A percentile compares a stretch with the other conserved stretches of the same genome.
Conservation (phyloP, 2,113 vertebrate species). For the Cebus imitator region DNA sequence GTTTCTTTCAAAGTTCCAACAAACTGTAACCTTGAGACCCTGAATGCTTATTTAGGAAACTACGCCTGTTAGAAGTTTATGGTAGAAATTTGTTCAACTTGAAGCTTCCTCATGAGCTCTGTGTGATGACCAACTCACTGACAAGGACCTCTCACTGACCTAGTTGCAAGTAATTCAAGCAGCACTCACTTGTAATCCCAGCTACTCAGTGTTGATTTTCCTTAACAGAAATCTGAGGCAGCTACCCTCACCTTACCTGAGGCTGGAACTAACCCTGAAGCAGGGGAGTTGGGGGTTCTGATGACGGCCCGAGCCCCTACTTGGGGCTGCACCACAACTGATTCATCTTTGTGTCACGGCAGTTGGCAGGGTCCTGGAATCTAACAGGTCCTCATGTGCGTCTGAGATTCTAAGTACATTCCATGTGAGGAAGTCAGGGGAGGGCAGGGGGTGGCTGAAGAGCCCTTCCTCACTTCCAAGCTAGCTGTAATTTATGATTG, state of each 20-base stretch:
- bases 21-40: not conserved
- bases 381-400: accelerated
- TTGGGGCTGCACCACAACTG: accelerated
- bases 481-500: not conserved
- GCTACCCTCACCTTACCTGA: not conserved
- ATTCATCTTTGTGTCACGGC: not conserved
- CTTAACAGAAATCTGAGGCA: not conserved
- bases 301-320: accelerated
- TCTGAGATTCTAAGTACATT: not conserved
- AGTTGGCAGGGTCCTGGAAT: accelerated
- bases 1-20: not conserved
- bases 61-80: not conserved
- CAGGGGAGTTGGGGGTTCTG: not conserved
- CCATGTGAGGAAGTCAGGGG: not conserved
- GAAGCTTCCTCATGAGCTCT: not conserved
- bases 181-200: not conserved
- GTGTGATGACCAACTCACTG: accelerated
- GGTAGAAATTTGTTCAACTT: not conserved
- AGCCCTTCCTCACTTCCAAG: no score
- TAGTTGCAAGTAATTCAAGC: not conserved
- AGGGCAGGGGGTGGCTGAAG: accelerated
- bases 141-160: not conserved
- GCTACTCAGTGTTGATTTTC: not conserved
- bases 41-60: not conserved
- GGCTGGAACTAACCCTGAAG: not conserved